These are phyloP conservation scores for Hydrozoanthus gracilis DNA, from an alignment of 92 coral and sea anemone species.

Conservation along the genomic window DNA sequence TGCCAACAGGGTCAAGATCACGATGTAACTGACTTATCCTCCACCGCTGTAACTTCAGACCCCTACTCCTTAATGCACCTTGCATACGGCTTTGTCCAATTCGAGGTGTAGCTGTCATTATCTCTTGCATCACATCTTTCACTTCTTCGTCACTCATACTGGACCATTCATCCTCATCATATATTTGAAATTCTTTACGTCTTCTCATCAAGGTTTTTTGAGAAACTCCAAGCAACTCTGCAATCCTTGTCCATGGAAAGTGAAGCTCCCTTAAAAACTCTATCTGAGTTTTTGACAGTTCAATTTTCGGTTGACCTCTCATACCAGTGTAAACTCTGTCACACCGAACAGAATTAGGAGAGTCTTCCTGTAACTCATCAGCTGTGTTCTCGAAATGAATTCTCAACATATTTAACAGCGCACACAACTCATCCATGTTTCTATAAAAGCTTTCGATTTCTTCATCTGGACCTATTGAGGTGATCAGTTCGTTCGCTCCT, in stretches of 20 bases:
- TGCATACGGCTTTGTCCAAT: conserved; percentile 50
- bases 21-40: conserved; percentile 43
- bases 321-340: conserved; percentile 64
- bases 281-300: conserved; percentile 67
- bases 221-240: conserved; percentile 23
- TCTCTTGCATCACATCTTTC: conserved; percentile 23
- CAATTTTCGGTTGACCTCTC: conserved; percentile 68
- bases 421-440: background rate
- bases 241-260: conserved; percentile 52
- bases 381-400: too few species aligned
- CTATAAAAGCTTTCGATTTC: conserved; percentile 31
- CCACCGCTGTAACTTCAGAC: conserved; percentile 55
- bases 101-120: conserved; percentile 40
- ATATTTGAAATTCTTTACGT: conserved; percentile 37
- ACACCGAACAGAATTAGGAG: background rate
- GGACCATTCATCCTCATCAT: conserved; percentile 34
- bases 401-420: background rate
- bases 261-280: conserved; percentile 48
- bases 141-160: conserved; percentile 30
- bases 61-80: conserved; percentile 65
- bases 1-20: conserved; percentile 59
- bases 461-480: conserved; percentile 24
- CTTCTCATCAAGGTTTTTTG: conserved; percentile 25
- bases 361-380: too few species aligned
- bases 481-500: conserved; percentile 58